These are phyloP conservation scores for Lysandra bellargus DNA, from an alignment of 2,888 invertebrate genomes.

Conservation along the genomic window DNA sequence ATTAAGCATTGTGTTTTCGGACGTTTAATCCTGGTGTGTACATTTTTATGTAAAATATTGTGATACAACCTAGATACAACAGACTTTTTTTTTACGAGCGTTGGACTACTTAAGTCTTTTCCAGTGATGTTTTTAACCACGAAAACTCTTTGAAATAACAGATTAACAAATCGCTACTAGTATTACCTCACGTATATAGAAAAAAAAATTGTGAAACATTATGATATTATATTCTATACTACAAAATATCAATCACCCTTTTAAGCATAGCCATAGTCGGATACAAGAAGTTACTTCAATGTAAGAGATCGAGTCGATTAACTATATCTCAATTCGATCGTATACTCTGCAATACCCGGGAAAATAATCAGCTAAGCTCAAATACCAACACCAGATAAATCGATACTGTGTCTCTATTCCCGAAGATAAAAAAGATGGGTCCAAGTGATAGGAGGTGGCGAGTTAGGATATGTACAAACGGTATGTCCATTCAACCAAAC, in stretches of 20 bases:
- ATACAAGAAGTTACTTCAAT: background rate
- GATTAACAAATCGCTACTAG: too few relatives aligned
- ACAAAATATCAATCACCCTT: too few relatives aligned
- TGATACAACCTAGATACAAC: too few relatives aligned
- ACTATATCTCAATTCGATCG: conserved; percentile 19
- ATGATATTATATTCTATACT: too few relatives aligned
- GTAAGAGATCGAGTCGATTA: background rate
- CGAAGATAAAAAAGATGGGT: conserved; percentile 20
- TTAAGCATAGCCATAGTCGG: too few relatives aligned
- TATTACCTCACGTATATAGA: too few relatives aligned
- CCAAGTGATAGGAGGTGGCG: background rate
- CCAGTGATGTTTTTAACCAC: too few relatives aligned
- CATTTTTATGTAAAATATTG: background rate
- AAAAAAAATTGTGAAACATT: too few relatives aligned
- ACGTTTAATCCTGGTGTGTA: background rate
- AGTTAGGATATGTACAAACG: background rate
- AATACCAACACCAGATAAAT: conserved; percentile 31
- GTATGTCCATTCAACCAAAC: too few relatives aligned
- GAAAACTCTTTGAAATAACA: too few relatives aligned
- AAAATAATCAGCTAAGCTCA: conserved; percentile 28
- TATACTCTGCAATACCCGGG: conserved; percentile 8
- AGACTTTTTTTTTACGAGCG: too few relatives aligned
- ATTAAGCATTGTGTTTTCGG: conserved; percentile 9
- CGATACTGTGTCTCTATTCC: conserved; percentile 34
- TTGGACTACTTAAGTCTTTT: too few relatives aligned